These are phyloP conservation scores for Drosophila insularis DNA, from an alignment of 1,140 invertebrate genomes.

Conservation along the genomic window DNA sequence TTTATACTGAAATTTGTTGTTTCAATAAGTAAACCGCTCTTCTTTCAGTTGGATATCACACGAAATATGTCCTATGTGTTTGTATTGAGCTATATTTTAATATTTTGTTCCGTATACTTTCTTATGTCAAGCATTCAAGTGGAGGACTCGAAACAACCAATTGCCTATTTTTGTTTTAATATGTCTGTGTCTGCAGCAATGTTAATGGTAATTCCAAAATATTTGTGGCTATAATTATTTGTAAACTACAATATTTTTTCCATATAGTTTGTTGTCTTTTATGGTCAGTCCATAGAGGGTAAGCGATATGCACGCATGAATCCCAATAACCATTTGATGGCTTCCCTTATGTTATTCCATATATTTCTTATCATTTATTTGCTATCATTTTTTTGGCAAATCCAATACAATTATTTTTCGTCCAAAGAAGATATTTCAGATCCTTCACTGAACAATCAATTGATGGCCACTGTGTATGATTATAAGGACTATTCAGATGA, in stretches of 20 bases:
- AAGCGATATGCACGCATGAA: slow-evolving; percentile 58
- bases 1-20: background rate
- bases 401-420: slow-evolving; percentile 11
- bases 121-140: slow-evolving; percentile 18
- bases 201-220: slow-evolving; percentile 29
- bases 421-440: background rate
- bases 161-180: slow-evolving; percentile 27
- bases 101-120: slow-evolving; percentile 34
- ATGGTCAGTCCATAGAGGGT: slow-evolving; percentile 59
- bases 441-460: slow-evolving; percentile 12
- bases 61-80: slow-evolving; percentile 47
- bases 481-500: no score
- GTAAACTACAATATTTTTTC: background rate
- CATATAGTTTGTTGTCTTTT: slow-evolving; percentile 54
- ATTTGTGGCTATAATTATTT: background rate
- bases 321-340: slow-evolving; percentile 48
- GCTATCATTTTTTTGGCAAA: slow-evolving; percentile 58
- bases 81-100: slow-evolving; percentile 44
- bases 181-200: slow-evolving; percentile 19
- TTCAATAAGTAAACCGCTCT: background rate
- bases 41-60: slow-evolving; percentile 58
- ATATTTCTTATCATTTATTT: slow-evolving; percentile 51
- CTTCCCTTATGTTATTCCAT: slow-evolving; percentile 54
- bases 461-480: background rate
- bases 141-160: fast-evolving